phyloP scores from a whole-genome alignment of 1,140 invertebrate genomes.

The Phthorimaea operculella region DNA sequence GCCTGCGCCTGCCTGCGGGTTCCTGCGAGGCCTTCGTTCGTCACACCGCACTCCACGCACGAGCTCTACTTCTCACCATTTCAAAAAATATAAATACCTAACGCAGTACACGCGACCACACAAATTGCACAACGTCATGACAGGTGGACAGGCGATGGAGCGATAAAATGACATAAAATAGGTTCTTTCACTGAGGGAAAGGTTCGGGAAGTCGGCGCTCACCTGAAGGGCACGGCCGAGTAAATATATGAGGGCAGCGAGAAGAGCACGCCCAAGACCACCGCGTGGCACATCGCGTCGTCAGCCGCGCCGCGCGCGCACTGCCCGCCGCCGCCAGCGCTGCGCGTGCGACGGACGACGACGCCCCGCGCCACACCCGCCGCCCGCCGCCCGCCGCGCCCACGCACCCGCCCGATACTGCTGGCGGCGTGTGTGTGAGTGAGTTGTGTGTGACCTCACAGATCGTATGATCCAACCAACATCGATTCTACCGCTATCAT shows the following conservation, averaged over 20 bases:
- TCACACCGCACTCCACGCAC: not conserved
- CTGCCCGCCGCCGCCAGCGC: constrained; percentile 21
- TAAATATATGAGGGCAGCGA: constrained; percentile 57
- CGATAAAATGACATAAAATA: too few relatives aligned
- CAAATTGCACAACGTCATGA: not conserved
- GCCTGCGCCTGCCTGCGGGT: too few relatives aligned
- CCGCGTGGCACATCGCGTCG: constrained; percentile 53
- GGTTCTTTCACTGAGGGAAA: too few relatives aligned
- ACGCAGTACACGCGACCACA: not conserved
- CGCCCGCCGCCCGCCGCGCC: constrained; percentile 14
- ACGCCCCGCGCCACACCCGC: constrained; percentile 7
- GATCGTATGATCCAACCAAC: not conserved
- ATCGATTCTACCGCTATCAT: not conserved
- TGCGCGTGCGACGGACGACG: not conserved
- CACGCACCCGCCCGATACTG: constrained; percentile 7
- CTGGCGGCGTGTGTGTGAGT: not conserved
- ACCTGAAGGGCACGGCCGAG: constrained; percentile 58
- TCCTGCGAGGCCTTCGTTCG: not conserved
- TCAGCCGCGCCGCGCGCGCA: constrained; percentile 19
- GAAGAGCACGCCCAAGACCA: constrained; percentile 56
- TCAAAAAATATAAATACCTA: not conserved
- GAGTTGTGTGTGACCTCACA: not conserved
- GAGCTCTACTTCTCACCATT: not conserved
- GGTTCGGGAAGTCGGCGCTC: constrained; percentile 20
- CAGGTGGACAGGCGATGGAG: too few relatives aligned